phyloP scores from a whole-genome alignment of 2,113 vertebrate species.

The Stomatorhinus ivindoensis region DNA sequence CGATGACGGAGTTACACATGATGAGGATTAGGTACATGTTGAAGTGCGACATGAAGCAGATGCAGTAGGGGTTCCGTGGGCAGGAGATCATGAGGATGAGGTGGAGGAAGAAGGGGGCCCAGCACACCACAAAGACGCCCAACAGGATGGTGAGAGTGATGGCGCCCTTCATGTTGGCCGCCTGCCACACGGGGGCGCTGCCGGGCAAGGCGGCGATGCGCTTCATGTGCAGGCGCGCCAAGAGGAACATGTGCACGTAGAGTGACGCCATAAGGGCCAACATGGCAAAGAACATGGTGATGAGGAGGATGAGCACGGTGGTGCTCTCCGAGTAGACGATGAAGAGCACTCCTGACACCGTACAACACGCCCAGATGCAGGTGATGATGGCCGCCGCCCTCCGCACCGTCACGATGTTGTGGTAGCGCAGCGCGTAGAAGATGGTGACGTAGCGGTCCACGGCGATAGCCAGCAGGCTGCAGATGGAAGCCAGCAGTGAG shows the following conservation, averaged over 20 bases:
- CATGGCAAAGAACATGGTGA: slow-evolving; percentile 43
- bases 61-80: slow-evolving; percentile 40
- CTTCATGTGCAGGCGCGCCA: slow-evolving; percentile 39
- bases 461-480: slow-evolving; percentile 40
- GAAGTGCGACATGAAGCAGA: slow-evolving; percentile 46
- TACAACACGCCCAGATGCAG: slow-evolving; percentile 40
- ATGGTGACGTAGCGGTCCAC: slow-evolving; percentile 44
- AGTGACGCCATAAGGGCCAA: slow-evolving; percentile 41
- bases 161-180: slow-evolving; percentile 42
- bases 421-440: slow-evolving; percentile 44
- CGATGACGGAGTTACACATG: slow-evolving; percentile 46
- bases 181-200: slow-evolving; percentile 34
- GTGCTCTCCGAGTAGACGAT: slow-evolving; percentile 38
- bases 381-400: slow-evolving; percentile 31
- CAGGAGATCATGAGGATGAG: slow-evolving; percentile 48
- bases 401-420: slow-evolving; percentile 41
- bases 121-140: slow-evolving; percentile 42
- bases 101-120: slow-evolving; percentile 47
- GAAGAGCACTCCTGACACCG: slow-evolving; percentile 35
- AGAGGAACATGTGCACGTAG: slow-evolving; percentile 46
- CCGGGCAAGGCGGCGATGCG: slow-evolving; percentile 38
- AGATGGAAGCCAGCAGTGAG: slow-evolving; percentile 43
- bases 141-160: slow-evolving; percentile 43
- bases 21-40: slow-evolving; percentile 49
- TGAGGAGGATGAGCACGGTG: slow-evolving; percentile 37